A percentile compares a stretch with the other conserved stretches of the same genome.
Evolutionary conservation across 2,797 vertebrate genomes (phyloP).

Genomic region (Sternarchorhynchus goeldii): DNA sequence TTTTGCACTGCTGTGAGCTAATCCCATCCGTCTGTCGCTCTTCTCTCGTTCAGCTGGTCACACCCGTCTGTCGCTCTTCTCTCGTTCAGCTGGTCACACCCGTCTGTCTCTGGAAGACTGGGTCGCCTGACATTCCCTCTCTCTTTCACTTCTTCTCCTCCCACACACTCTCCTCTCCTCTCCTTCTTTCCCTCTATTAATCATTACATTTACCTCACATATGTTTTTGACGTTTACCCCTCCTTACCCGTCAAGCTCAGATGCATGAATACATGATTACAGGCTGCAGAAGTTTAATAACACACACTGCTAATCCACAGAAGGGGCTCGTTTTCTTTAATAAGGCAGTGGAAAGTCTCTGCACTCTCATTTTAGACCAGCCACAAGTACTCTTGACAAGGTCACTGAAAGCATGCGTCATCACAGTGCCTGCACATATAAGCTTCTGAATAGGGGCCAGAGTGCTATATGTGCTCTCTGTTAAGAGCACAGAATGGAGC

Average conservation of each 20-base stretch:
- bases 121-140: conserved; percentile 20
- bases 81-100: conserved; percentile 67
- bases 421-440: conserved; percentile 6
- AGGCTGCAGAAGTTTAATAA: conserved; percentile 34
- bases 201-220: conserved; percentile 35
- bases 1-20: conserved; percentile 65
- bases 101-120: conserved; percentile 61
- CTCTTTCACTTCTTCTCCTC: conserved; percentile 55
- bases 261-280: conserved; percentile 40
- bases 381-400: conserved; percentile 25
- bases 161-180: conserved; percentile 23
- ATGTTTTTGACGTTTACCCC: conserved; percentile 5
- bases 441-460: conserved; percentile 21
- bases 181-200: conserved; percentile 46
- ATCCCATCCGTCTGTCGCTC: conserved; percentile 74
- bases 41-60: conserved; percentile 68
- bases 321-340: conserved; percentile 27
- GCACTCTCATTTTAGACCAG: conserved; percentile 30
- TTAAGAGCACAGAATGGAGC: conserved; percentile 34
- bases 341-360: conserved; percentile 29
- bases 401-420: conserved; percentile 29
- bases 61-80: conserved; percentile 76
- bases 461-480: conserved; percentile 33
- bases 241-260: conserved; percentile 22
- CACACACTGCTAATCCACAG: conserved; percentile 32